Base-by-base conservation (phyloP, 1,140 invertebrate genomes). In the Megalopta genalis region DNA sequence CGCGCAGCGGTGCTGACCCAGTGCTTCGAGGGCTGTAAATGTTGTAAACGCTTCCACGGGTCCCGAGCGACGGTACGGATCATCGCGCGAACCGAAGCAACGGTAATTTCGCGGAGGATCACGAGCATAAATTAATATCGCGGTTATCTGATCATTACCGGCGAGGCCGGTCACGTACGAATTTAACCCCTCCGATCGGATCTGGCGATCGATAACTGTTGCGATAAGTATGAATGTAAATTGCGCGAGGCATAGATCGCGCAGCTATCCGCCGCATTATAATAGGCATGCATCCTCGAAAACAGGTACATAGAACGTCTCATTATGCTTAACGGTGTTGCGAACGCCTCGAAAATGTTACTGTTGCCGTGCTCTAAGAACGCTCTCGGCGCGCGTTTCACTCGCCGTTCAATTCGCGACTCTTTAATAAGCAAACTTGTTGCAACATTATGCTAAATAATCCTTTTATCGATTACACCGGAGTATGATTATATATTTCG, bases 1-100 rank as follows among this genome's bases (percentile, higher is more conserved):
- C 81, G 80, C 73, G 73, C 74, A 82, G 83, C 85, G 87, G 76
- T 81, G 87, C 74, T 88, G 83, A 88, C 84, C 88, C 78, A 86
- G 81, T 89, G 86, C 79, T 87, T 84, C 82, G 74, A 85, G 82
- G 74, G 80, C 75, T 71, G 80, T 69, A 65, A 85, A 83, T 60
- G 72, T 49, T 64, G 73, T 67, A 74, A 84, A 83, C 59, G 83
- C 76, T 82, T 73, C 39, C 27, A 57, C 67, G 18, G 76, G 32
- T n/a, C 6, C 63, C 60, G 62, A 49, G 27, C 49, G 71, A 71
- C 63, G 63, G 72, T 72, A 78, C 52, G 65, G 68, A 84, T 85
- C 82, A 78, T 84, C 82, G 77, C 77, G 82, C 70, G 77, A 84
- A 85, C 73, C 83, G 68, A 81, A 39, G 25, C 23, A 74, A 79